Conservation (phyloP, 2,113 vertebrate genomes). For the Pyrgilauda ruficollis region DNA sequence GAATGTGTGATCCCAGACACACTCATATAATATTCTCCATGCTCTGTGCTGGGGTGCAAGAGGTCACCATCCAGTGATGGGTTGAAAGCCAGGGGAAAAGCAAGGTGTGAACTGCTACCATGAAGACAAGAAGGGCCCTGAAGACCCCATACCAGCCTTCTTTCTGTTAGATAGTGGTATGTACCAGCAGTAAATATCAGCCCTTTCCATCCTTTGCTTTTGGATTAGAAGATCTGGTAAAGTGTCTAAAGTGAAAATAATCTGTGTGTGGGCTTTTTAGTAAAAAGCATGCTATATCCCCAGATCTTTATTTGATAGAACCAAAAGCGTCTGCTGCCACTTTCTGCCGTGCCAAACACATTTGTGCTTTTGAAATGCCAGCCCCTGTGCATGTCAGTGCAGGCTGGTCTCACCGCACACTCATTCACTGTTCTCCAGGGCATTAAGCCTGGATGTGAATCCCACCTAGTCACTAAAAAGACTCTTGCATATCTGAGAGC, state of each 20-base stretch:
- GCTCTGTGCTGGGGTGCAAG: background rate
- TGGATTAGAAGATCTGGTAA: background rate
- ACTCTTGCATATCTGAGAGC: background rate
- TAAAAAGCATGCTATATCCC: background rate
- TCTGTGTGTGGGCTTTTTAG: fast-evolving
- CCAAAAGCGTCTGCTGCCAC: background rate
- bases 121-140: background rate
- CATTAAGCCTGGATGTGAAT: background rate
- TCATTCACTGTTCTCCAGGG: background rate
- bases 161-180: background rate
- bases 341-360: background rate
- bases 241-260: background rate
- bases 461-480: background rate
- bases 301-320: background rate
- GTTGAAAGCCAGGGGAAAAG: background rate
- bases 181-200: background rate
- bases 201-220: background rate
- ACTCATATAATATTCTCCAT: background rate
- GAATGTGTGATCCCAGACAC: background rate
- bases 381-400: background rate
- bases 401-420: background rate
- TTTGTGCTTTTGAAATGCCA: background rate
- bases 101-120: background rate
- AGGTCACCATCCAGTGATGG: background rate
- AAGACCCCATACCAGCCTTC: background rate